Evolutionary conservation across 2,888 invertebrate species (phyloP).

Genomic region (Sceliomorpha sp.): DNA sequence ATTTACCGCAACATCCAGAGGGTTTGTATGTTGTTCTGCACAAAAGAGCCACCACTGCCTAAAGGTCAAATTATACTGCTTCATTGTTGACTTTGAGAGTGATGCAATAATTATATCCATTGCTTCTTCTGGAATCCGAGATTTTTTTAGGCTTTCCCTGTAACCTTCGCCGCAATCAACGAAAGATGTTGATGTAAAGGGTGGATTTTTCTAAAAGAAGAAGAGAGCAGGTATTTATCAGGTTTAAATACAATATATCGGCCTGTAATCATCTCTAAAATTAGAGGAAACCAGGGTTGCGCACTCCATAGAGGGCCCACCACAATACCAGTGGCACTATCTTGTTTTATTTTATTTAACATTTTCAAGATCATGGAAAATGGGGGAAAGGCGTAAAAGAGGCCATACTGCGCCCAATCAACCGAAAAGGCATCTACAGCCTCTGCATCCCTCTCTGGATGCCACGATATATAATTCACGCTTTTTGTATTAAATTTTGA

Average conservation of each 20-base stretch:
- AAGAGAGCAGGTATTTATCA: conserved; percentile 3
- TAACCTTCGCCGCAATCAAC: conserved; percentile 56
- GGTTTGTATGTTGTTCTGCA: neutral
- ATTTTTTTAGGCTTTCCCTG: conserved; percentile 51
- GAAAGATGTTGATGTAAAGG: conserved; percentile 22
- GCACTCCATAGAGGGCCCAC: conserved; percentile 63
- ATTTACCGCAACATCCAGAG: neutral
- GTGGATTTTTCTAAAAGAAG: conserved; percentile 58
- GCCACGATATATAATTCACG: too few relatives aligned
- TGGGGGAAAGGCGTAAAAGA: conserved; percentile 40
- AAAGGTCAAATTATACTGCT: conserved; percentile 52
- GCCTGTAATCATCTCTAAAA: neutral
- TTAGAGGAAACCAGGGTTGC: conserved; percentile 61
- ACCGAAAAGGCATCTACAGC: conserved; percentile 30
- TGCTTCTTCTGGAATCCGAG: conserved; percentile 38
- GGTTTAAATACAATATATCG: too few relatives aligned
- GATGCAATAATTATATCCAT: conserved; percentile 50
- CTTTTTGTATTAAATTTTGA: conserved; percentile 26
- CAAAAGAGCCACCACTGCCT: conserved; percentile 58
- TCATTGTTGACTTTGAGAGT: conserved; percentile 52
- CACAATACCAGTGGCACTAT: conserved; percentile 63
- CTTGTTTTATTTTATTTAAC: conserved; percentile 46
- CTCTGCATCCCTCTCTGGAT: too few relatives aligned
- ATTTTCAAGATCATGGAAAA: conserved; percentile 41
- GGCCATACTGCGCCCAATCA: neutral